Evolutionary conservation across 2,113 vertebrate genomes (phyloP), one percentile per base, ranked within the genome.

Genomic region (cattle (Bos taurus)): DNA sequence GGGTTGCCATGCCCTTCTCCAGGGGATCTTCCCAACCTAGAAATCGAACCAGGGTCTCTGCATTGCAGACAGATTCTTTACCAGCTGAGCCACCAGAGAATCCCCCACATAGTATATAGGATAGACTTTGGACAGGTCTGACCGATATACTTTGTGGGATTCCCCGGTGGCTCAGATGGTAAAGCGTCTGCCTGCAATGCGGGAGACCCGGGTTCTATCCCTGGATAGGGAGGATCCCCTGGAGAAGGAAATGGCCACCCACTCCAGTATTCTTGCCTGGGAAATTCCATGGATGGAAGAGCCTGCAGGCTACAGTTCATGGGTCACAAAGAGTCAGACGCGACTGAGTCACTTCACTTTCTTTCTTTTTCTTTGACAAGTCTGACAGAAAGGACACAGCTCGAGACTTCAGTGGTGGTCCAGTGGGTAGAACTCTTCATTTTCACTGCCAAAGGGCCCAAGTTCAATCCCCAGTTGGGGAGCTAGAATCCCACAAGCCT

Each of bases 201-300:
- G 0, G 13, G 60, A 62, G 28, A 30, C 2, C 59, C 0, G 1
- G 30, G 30, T n/a, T 64, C 3, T 1, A 17, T 33, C 15, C 30
- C 30, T 64, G 30, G 62, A 7, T 33, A 7, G 3, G 62, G 62
- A 62, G 33, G 60, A 62, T 62, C 30, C 60, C 60, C 30, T 33
- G 60, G 60, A n/a, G 30, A 17, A 64, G 7, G 62, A 7, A 7
- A 17, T 64, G 7, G 62, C 30, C 7, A n/a, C 3, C 62, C 62
- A 64, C 30, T 64, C 62, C 62, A 64, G 30, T 17, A 33, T 4
- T 64, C 30, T n/a, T 64, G 30, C 30, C 62, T 64, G 1, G 62
- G 8, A 2, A 64, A 8, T n/a, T 17, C 62, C 7, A 8, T 17
- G 62, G 62, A 17, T 17, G 62, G 16, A 64, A 33, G 33, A 64